Conservation (phyloP, 2,113 vertebrate genomes). For the Calonectris borealis region DNA sequence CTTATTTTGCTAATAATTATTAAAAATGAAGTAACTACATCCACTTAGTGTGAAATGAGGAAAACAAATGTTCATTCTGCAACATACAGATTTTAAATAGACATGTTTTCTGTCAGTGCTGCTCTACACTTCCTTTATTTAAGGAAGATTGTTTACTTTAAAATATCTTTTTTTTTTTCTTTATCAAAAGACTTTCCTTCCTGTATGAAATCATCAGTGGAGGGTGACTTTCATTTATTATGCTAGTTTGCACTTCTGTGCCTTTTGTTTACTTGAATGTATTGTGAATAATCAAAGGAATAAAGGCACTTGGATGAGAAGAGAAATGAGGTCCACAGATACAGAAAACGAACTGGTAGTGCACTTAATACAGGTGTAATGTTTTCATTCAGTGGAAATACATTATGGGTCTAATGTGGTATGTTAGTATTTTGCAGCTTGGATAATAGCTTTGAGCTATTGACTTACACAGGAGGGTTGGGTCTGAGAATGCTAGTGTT, state of each 20-base stretch:
- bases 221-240: neutral
- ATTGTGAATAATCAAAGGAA: slow-evolving; percentile 11
- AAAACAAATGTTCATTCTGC: neutral
- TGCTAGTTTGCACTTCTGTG: slow-evolving; percentile 51
- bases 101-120: neutral
- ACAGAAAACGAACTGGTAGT: slow-evolving; percentile 16
- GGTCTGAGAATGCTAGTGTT: neutral
- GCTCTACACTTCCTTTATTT: slow-evolving; percentile 23
- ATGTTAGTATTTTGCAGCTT: neutral
- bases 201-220: slow-evolving; percentile 4
- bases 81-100: neutral
- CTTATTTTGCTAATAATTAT: neutral
- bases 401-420: neutral
- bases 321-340: neutral
- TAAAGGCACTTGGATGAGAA: slow-evolving; percentile 36
- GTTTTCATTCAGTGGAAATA: neutral
- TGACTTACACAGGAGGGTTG: neutral
- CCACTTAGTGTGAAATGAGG: neutral
- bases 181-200: slow-evolving; percentile 28
- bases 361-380: neutral
- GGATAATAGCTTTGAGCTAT: neutral
- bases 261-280: slow-evolving; percentile 57
- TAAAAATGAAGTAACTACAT: neutral
- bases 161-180: slow-evolving; percentile 5
- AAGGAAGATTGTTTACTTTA: slow-evolving; percentile 52